A percentile compares a stretch with the other conserved stretches of the same genome.
These are phyloP conservation scores for Microvelia longipes DNA, from an alignment of 1,140 invertebrate species.

Conservation along the genomic window DNA sequence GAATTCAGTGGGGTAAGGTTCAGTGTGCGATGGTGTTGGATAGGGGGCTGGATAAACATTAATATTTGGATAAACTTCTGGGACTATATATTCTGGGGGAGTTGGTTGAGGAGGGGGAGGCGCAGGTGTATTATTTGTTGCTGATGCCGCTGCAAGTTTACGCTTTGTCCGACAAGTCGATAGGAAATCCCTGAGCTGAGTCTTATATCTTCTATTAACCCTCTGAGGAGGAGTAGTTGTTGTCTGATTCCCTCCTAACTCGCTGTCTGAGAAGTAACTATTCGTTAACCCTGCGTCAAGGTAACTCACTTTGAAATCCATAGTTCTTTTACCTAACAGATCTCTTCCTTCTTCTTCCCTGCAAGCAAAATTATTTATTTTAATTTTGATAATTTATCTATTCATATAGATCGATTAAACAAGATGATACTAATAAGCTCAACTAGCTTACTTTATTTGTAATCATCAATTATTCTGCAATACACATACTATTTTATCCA, in stretches of 20 bases:
- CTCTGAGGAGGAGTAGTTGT: conserved; percentile 44
- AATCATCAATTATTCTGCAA: neutral
- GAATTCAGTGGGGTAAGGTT: conserved; percentile 56
- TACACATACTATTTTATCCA: neutral
- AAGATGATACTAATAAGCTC: no score
- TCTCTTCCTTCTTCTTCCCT: conserved; percentile 97
- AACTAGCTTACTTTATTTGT: neutral
- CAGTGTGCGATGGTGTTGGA: conserved; percentile 39
- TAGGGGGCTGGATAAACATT: conserved; percentile 60
- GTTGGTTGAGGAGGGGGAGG: conserved; percentile 32
- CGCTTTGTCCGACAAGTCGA: conserved; percentile 81
- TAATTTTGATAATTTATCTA: neutral
- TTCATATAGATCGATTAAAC: no score
- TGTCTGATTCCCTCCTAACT: conserved; percentile 41
- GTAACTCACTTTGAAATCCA: conserved; percentile 98
- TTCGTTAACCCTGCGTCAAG: conserved; percentile 79
- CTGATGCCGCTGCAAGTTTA: conserved; percentile 44
- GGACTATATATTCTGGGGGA: conserved; percentile 38
- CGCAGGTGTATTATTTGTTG: conserved; percentile 28
- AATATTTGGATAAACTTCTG: conserved; percentile 57
- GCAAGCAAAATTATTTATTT: conserved; percentile 24
- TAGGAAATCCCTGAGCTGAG: conserved; percentile 78
- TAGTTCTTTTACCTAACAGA: conserved; percentile 85
- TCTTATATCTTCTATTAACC: conserved; percentile 76
- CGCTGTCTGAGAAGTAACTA: conserved; percentile 72